Evolutionary conservation across 2,797 vertebrate species (phyloP).

Genomic region (Prunella strophiata): DNA sequence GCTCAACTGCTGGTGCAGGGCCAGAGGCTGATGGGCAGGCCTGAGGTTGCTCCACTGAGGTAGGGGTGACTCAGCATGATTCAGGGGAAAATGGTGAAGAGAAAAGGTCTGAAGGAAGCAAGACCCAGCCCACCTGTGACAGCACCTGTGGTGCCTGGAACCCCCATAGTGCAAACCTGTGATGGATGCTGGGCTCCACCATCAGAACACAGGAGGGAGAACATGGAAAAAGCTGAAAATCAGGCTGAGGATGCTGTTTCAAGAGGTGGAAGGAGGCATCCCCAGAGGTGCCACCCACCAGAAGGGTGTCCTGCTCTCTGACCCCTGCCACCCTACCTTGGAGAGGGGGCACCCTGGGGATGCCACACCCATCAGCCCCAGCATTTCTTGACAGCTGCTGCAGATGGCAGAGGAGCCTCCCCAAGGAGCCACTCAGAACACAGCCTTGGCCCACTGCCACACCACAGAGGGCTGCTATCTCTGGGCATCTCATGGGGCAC

Average conservation of each 20-base stretch:
- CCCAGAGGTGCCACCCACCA: not conserved
- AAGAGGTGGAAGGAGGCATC: not conserved
- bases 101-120: not conserved
- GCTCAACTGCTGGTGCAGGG: not conserved
- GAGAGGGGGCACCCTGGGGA: not conserved
- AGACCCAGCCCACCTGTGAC: rapidly evolving
- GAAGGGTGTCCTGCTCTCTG: not conserved
- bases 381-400: not conserved
- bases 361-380: not conserved
- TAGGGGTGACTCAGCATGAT: not conserved
- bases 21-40: not conserved
- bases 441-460: not conserved
- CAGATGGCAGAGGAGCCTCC: not conserved
- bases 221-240: not conserved
- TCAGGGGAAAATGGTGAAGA: not conserved
- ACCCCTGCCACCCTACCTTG: not conserved
- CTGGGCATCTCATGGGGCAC: not conserved
- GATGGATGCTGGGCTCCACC: not conserved
- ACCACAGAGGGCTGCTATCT: not conserved
- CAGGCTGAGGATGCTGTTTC: not conserved
- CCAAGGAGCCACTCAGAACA: not conserved
- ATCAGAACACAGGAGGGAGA: not conserved
- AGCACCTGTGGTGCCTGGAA: not conserved
- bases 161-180: not conserved
- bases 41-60: not conserved